phyloP scores from a whole-genome alignment of 2,888 invertebrate genomes.

The Hymenopus coronatus region DNA sequence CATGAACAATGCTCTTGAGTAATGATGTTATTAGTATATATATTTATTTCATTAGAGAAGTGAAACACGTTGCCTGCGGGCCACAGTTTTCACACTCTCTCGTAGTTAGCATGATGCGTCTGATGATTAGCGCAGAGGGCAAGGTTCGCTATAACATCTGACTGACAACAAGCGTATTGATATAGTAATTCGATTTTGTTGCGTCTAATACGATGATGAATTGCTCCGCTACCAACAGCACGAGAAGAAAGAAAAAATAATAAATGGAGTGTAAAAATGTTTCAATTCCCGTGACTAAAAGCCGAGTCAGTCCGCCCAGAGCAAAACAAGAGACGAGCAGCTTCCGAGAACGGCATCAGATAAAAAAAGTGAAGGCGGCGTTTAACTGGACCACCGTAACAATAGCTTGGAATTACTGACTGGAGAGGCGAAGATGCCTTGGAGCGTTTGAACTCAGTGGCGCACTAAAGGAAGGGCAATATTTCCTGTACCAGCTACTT shows the following conservation, averaged over 20 bases:
- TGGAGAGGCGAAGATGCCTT: neutral
- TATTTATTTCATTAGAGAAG: too few relatives aligned
- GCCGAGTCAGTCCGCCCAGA: neutral
- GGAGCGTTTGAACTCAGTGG: neutral
- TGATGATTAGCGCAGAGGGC: too few relatives aligned
- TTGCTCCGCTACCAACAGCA: neutral
- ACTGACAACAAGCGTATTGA: neutral
- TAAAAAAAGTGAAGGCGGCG: neutral
- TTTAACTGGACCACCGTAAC: neutral
- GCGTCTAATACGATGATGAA: neutral
- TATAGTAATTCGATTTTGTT: neutral
- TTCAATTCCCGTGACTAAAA: slow-evolving; percentile 22
- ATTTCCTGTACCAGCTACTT: neutral
- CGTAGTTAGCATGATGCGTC: too few relatives aligned
- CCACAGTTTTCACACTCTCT: too few relatives aligned
- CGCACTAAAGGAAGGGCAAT: neutral
- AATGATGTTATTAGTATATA: too few relatives aligned
- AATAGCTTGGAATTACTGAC: neutral
- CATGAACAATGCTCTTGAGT: too few relatives aligned
- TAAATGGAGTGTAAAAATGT: slow-evolving; percentile 22
- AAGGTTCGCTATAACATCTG: too few relatives aligned
- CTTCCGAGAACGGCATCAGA: neutral
- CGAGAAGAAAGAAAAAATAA: neutral
- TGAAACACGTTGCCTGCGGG: too few relatives aligned
- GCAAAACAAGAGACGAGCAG: neutral